These are phyloP conservation scores for Agriopis aurantiaria DNA, from an alignment of 2,888 invertebrate species.

Conservation along the genomic window DNA sequence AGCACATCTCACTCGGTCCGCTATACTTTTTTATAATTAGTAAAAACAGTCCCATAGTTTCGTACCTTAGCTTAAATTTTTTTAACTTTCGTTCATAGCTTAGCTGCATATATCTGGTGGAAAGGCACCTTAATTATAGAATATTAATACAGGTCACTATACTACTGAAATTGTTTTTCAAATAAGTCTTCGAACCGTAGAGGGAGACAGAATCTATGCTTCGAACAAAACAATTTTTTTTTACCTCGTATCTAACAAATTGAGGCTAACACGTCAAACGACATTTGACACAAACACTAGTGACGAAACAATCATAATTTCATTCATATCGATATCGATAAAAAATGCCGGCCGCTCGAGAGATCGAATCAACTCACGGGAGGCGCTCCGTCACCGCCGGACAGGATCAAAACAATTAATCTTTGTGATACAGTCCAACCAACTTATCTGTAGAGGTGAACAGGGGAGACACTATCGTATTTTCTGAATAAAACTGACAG, in stretches of 20 bases:
- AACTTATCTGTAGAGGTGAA: neutral
- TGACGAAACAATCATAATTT: conserved; percentile 43
- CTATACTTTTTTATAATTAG: too few species aligned
- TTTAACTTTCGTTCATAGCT: too few species aligned
- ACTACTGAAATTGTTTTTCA: too few species aligned
- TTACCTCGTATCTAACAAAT: conserved; percentile 12
- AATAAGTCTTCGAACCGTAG: neutral
- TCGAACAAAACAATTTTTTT: too few species aligned
- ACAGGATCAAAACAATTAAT: conserved; percentile 81
- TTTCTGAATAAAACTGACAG: neutral
- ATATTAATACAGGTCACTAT: too few species aligned
- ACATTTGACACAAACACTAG: conserved; percentile 43
- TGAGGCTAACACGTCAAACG: conserved; percentile 10
- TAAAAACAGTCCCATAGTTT: too few species aligned
- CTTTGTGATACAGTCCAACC: conserved; percentile 58
- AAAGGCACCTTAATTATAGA: too few species aligned
- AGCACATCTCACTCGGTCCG: too few species aligned
- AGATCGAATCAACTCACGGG: conserved; percentile 44
- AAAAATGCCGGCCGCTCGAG: conserved; percentile 40
- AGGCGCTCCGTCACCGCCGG: conserved; percentile 55
- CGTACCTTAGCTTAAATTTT: too few species aligned
- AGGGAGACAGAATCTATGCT: too few species aligned
- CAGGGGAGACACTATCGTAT: conserved; percentile 1
- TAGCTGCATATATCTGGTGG: too few species aligned
- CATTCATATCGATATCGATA: conserved; percentile 51